Evolutionary conservation across 2,113 vertebrate genomes (phyloP).

Genomic region (Lates calcarifer): DNA sequence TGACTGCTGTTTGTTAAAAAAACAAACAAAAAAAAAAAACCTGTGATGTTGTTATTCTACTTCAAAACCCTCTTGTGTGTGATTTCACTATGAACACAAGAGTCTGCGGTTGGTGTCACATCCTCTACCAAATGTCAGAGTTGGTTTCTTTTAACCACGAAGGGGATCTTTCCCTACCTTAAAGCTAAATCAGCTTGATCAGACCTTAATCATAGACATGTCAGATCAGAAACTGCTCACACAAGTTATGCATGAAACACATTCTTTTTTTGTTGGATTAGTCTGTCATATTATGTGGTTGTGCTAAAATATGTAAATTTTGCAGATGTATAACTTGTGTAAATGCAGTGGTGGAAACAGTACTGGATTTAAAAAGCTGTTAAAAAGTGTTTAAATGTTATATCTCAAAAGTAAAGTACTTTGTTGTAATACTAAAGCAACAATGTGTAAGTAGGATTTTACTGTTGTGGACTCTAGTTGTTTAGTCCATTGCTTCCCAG

Average conservation of each 20-base stretch:
- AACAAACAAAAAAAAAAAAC: background rate
- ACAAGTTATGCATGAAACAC: background rate
- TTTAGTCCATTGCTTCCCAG: background rate
- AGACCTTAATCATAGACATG: background rate
- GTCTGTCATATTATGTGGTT: background rate
- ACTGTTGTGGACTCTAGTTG: background rate
- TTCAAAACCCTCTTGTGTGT: background rate
- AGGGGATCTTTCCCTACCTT: background rate
- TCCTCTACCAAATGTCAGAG: background rate
- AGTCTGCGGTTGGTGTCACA: background rate
- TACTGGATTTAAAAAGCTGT: too few species aligned
- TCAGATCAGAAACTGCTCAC: background rate
- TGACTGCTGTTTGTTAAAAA: too few species aligned
- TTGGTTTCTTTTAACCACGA: background rate
- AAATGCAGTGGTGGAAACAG: background rate
- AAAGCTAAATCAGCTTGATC: background rate
- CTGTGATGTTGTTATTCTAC: background rate
- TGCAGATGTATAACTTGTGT: background rate
- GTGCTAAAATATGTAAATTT: background rate
- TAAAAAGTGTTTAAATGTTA: too few species aligned
- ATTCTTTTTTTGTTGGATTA: background rate
- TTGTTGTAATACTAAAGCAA: too few species aligned
- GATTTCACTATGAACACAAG: background rate
- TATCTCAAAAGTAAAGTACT: too few species aligned
- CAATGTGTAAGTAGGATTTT: background rate